Base-by-base conservation (phyloP, 2,797 vertebrate species). In the Mormyrus proboscirostris region DNA sequence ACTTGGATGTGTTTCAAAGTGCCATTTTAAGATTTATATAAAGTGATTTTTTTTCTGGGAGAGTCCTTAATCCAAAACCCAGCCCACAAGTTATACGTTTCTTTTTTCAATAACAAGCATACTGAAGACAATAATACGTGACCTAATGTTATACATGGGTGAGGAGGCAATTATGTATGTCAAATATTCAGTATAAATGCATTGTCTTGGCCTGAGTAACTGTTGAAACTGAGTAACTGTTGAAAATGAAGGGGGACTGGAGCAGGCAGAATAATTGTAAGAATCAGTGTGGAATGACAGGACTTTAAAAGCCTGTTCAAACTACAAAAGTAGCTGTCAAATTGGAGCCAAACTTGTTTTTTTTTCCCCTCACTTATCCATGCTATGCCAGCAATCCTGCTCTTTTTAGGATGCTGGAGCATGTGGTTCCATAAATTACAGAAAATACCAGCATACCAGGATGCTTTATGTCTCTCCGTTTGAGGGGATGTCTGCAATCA, bases 401-500 rank as follows among this genome's bases (percentile, higher is more conserved):
- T 10, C 14, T 8, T 22, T 82, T 82, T 82, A 82, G 41, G 41
- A n/a, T 19, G 19, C 16, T 9, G 83, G 57, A 86, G 33, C 33
- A 3, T 47, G 44, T 19, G 29, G 22, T 47, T 55, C 33, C 41
- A 29, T 91, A 91, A 90, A 91, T 90, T 76, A 87, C 53, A 1
- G 1, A 51, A 4, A 90, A 76, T 91, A 85, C n/a, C 92, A 93
- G 92, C 88, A 92, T 83, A 55, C 38, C 91, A 89, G 91, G 90
- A 91, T 88, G 89, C 83, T 82, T 73, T 90, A 76, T 57, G 83
- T 90, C 89, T 47, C 22, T 25, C 14, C 14, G 3, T 88, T 88
- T 73, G 85, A 59, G 88, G 55, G 5, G 4, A 38, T 12, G 62
- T 89, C 91, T 92, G 86, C 92, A 29, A 87, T 49, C 33, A 89